A percentile compares a stretch with the other conserved stretches of the same genome.
Evolutionary conservation across 2,888 invertebrate genomes (phyloP).

Genomic region (Bhutanitis thaidina): DNA sequence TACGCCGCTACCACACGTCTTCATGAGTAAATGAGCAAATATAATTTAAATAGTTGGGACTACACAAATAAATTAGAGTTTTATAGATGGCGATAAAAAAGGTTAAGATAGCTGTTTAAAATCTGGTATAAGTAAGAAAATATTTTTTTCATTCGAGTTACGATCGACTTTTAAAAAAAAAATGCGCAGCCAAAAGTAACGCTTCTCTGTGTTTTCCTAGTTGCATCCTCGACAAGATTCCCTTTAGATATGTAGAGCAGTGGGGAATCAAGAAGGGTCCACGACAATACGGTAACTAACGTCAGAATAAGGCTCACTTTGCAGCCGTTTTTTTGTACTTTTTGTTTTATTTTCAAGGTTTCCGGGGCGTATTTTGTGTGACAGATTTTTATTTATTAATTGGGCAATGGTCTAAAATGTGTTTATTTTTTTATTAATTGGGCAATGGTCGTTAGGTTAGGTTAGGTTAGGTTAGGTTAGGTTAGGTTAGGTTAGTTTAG

Average conservation of each 20-base stretch:
- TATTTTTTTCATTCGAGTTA: not conserved
- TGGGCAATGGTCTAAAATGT: not conserved
- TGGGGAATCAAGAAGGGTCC: conserved; percentile 18
- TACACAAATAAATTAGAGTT: no score
- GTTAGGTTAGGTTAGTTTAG: no score
- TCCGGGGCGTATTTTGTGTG: conserved; percentile 3
- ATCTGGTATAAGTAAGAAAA: no score
- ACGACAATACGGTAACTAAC: conserved; percentile 11
- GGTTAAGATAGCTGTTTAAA: no score
- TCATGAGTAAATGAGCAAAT: no score
- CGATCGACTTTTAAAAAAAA: not conserved
- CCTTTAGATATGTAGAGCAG: conserved; percentile 17
- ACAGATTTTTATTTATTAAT: no score
- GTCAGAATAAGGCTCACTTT: conserved; percentile 2
- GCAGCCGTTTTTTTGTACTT: conserved; percentile 7
- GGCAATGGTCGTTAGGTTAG: no score
- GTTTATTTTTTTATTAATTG: no score
- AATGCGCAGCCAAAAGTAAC: not conserved
- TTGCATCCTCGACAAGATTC: conserved; percentile 10
- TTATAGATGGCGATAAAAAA: no score
- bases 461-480: no score
- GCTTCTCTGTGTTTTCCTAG: conserved; percentile 2
- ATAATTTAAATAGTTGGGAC: no score
- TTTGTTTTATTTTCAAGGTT: conserved; percentile 19
- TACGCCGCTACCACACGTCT: no score